Percentiles rank a stretch among this genome's conserved stretches.
Conservation (phyloP, 2,797 vertebrate genomes). For the Philypnodon macrostomus region DNA sequence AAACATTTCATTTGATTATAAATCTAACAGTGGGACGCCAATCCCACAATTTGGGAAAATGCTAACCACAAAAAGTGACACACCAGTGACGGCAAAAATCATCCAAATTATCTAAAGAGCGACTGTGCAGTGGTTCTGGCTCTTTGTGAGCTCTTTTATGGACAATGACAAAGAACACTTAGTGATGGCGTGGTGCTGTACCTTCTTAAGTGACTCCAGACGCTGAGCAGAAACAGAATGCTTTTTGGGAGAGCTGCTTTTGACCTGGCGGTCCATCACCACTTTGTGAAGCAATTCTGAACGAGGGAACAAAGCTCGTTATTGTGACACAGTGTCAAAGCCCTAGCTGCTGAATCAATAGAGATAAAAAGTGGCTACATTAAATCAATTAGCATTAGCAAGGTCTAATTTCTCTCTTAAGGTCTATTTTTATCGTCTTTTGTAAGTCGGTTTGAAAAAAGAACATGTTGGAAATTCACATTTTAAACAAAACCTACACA, state of each 20-base stretch:
- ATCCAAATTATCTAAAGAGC: slow-evolving; percentile 21
- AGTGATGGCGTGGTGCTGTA: slow-evolving; percentile 63
- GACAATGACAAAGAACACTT: slow-evolving; percentile 67
- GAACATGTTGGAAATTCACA: slow-evolving; percentile 23
- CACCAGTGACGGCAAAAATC: slow-evolving; percentile 22
- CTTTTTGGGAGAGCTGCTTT: slow-evolving; percentile 80
- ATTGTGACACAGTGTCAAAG: slow-evolving; percentile 69
- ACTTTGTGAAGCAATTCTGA: slow-evolving; percentile 80
- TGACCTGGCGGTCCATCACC: slow-evolving; percentile 73
- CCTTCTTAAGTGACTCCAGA: slow-evolving; percentile 84
- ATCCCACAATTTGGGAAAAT: slow-evolving; percentile 30
- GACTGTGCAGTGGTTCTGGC: slow-evolving; percentile 42
- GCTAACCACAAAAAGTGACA: neutral
- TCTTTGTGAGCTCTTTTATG: slow-evolving; percentile 57
- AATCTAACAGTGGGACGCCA: slow-evolving; percentile 4
- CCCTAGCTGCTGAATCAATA: slow-evolving; percentile 64
- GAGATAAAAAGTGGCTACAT: slow-evolving; percentile 60
- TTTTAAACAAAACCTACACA: slow-evolving; percentile 25
- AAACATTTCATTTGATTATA: slow-evolving; percentile 7
- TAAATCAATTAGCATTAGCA: slow-evolving; percentile 81
- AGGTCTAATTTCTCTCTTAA: slow-evolving; percentile 73
- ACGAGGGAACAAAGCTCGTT: slow-evolving; percentile 77
- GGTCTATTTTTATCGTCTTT: slow-evolving; percentile 36
- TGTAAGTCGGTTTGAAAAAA: slow-evolving; percentile 43
- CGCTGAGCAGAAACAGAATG: slow-evolving; percentile 72